Base-by-base conservation (phyloP, 2,888 invertebrate genomes). In the Drosophila koepferae region DNA sequence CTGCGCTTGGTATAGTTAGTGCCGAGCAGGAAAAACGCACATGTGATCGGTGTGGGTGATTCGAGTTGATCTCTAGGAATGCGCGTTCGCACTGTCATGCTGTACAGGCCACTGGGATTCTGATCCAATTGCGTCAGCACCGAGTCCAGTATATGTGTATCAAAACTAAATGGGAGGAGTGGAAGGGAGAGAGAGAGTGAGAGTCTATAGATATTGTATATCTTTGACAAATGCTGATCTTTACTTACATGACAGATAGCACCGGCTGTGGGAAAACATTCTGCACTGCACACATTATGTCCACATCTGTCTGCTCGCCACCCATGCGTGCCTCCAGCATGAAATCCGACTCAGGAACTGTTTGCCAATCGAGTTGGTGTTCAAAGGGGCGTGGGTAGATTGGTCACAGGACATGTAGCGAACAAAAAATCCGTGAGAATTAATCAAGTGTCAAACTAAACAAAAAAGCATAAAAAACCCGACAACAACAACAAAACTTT, bases 31-130 rank as follows among this genome's bases (percentile, higher is more conserved):
- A 92, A 92, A 89, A 93, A 92, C 90, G 93, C 92, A 91, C 93
- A 93, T 82, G 92, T 93, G 78, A 93, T 93, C 90, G 93, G 93
- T 87, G 93, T 93, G 81, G 93, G 93, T 74, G 93, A 93, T 82
- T 92, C 92, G 67, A 93, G 85, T 79, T 92, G 91, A 81, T 92
- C 89, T 86, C 91, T 91, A 81, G 92, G 92, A 90, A 93, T 91
- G 86, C 92, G 92, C 74, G 92, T 91, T 79, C 91, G 90, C 62
- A 92, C 92, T 69, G 92, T 92, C 88, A 92, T 92, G 90, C 92
- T 92, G 68, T 92, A 93, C 67, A 93, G 88, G 63, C 93, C 93
- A 79, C 92, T 92, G 63, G 92, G 90, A 86, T 91, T 92, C 77
- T 91, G 92, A 80, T 92, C 91, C 83, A 92, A 75, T 80, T 93